These are phyloP conservation scores for Whitmania pigra DNA, from an alignment of 1,140 invertebrate genomes.

Conservation along the genomic window DNA sequence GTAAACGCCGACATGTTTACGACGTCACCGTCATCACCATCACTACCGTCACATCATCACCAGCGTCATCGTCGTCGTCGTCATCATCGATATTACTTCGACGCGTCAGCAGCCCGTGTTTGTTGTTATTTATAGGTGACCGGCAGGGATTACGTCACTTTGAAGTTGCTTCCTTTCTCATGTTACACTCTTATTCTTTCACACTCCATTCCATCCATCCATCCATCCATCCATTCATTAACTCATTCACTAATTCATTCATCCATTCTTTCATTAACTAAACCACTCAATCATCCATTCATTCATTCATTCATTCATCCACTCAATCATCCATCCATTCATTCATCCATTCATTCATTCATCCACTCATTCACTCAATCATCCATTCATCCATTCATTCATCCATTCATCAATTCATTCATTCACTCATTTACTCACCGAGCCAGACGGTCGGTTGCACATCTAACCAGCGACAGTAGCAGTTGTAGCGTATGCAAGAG, in stretches of 20 bases:
- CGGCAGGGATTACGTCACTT: too few relatives aligned
- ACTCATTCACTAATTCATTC: neutral
- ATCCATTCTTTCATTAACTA: neutral
- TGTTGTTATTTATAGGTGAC: too few relatives aligned
- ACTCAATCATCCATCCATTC: neutral
- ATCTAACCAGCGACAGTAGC: neutral
- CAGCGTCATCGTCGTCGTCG: too few relatives aligned
- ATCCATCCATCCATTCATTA: neutral
- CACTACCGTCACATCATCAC: too few relatives aligned
- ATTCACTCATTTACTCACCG: neutral
- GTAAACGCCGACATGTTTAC: too few relatives aligned
- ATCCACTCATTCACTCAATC: neutral
- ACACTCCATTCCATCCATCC: too few relatives aligned
- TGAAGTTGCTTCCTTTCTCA: too few relatives aligned
- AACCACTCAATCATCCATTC: neutral
- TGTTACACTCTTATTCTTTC: too few relatives aligned
- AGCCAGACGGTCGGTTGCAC: neutral
- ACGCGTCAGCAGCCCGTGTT: too few relatives aligned
- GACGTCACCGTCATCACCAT: too few relatives aligned
- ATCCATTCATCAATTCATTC: neutral
- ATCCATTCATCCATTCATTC: neutral
- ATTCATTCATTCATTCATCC: neutral
- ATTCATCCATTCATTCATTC: neutral
- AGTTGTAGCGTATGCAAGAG: neutral
- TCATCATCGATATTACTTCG: too few relatives aligned